These are phyloP conservation scores for Isotomurus palustris DNA, from an alignment of 2,888 invertebrate genomes.

Conservation along the genomic window DNA sequence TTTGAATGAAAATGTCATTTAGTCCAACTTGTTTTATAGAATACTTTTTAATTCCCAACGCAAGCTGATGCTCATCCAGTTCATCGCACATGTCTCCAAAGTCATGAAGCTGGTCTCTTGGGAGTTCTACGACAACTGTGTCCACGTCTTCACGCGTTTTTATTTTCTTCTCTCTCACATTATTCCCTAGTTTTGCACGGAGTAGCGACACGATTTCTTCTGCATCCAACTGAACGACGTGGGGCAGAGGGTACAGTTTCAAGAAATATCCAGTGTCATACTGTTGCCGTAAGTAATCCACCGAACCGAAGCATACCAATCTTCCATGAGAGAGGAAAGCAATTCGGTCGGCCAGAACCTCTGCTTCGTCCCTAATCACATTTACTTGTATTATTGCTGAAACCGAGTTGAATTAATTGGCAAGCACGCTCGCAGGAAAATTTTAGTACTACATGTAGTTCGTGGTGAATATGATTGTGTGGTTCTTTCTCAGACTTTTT, in stretches of 20 bases:
- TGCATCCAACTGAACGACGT: slow-evolving; percentile 4
- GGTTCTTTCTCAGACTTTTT: slow-evolving; percentile 22
- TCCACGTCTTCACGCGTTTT: slow-evolving; percentile 16
- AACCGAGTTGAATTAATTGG: neutral
- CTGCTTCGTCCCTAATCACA: slow-evolving; percentile 44
- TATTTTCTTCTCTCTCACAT: slow-evolving; percentile 8
- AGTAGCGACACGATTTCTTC: slow-evolving; percentile 8
- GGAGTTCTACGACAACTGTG: slow-evolving; percentile 27
- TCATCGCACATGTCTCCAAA: slow-evolving; percentile 36
- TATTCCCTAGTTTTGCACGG: slow-evolving; percentile 7
- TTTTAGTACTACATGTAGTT: slow-evolving; percentile 13
- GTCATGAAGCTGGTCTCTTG: slow-evolving; percentile 3
- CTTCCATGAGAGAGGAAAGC: slow-evolving; percentile 37
- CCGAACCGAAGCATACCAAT: slow-evolving; percentile 34
- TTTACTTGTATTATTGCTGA: neutral
- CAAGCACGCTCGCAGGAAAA: neutral
- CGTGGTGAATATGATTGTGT: slow-evolving; percentile 31
- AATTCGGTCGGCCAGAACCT: slow-evolving; percentile 36
- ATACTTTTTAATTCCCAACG: slow-evolving; percentile 22
- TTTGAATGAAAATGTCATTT: slow-evolving; percentile 40
- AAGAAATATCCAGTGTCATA: slow-evolving; percentile 40
- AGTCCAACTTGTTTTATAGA: slow-evolving; percentile 27
- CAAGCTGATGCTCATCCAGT: slow-evolving; percentile 22
- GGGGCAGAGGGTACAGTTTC: slow-evolving; percentile 11
- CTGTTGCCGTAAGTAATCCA: slow-evolving; percentile 25